Percentiles rank a stretch among this genome's conserved stretches.
Evolutionary conservation across 2,888 invertebrate genomes (phyloP).

Genomic region (Brachyptera risi): DNA sequence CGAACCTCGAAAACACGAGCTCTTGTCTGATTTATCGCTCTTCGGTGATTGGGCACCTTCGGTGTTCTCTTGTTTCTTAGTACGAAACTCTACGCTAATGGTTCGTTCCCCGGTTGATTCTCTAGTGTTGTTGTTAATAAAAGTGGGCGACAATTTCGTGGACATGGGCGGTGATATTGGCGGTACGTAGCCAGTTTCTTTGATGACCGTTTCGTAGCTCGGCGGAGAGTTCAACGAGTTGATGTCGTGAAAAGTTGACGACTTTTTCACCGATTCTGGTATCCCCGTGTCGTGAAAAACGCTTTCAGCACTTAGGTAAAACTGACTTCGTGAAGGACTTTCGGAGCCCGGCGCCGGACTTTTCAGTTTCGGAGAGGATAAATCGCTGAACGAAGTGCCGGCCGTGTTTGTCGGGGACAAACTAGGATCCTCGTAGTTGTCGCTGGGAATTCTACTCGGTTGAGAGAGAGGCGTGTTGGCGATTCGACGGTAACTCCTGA

Average conservation of each 20-base stretch:
- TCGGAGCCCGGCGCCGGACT: background rate
- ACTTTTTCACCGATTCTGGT: slow-evolving; percentile 1
- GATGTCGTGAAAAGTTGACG: background rate
- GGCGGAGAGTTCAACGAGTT: background rate
- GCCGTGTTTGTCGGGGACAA: background rate
- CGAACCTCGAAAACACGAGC: background rate
- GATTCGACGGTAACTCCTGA: slow-evolving; percentile 67
- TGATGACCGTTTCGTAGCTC: slow-evolving; percentile 4
- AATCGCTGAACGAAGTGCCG: background rate
- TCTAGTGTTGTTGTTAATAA: background rate
- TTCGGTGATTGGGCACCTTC: background rate
- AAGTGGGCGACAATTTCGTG: no score
- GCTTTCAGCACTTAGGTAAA: slow-evolving; percentile 17
- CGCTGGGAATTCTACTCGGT: background rate
- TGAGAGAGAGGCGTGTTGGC: slow-evolving; percentile 39
- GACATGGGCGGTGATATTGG: background rate
- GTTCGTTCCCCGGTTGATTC: background rate
- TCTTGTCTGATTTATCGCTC: background rate
- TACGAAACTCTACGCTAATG: background rate
- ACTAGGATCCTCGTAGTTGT: no score
- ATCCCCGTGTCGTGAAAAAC: slow-evolving; percentile 10
- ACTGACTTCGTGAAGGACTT: background rate
- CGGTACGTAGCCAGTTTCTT: background rate
- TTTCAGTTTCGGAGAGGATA: no score
- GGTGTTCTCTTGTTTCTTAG: background rate